A percentile compares a stretch with the other conserved stretches of the same genome.
Evolutionary conservation across 2,113 vertebrate species (phyloP).

Genomic region (Salvelinus sp.): DNA sequence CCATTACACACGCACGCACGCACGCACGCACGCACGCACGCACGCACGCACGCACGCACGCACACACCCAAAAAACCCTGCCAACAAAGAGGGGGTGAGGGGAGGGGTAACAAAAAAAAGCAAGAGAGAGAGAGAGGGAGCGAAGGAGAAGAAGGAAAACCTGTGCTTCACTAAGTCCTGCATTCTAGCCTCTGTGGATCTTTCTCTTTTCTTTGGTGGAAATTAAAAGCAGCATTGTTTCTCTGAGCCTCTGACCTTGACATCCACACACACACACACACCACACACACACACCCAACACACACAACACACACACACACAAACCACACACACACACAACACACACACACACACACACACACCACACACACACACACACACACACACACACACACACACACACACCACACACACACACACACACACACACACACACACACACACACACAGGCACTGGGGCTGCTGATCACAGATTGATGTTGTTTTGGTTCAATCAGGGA

Average conservation of each 20-base stretch:
- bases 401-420: too few relatives aligned
- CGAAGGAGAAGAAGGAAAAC: conserved; percentile 51
- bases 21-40: not conserved
- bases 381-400: too few relatives aligned
- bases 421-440: too few relatives aligned
- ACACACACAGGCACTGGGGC: too few relatives aligned
- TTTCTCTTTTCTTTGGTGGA: conserved; percentile 26
- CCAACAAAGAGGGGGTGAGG: conserved; percentile 57
- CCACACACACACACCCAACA: too few relatives aligned
- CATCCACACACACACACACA: conserved; percentile 22
- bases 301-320: too few relatives aligned
- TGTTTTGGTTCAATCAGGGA: conserved; percentile 74
- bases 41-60: too few relatives aligned
- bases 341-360: too few relatives aligned
- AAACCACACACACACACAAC: too few relatives aligned
- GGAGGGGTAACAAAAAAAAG: not conserved
- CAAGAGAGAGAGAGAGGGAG: not conserved
- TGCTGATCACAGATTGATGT: conserved; percentile 61
- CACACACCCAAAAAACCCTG: conserved; percentile 22
- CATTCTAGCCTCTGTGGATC: conserved; percentile 48
- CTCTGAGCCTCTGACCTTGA: conserved; percentile 57
- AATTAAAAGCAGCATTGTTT: not conserved
- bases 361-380: too few relatives aligned
- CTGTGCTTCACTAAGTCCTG: conserved; percentile 65
- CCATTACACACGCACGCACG: not conserved